A percentile compares a stretch with the other conserved stretches of the same genome.
Conservation (phyloP, 2,888 invertebrate genomes). For the Flexamia atlantica region DNA sequence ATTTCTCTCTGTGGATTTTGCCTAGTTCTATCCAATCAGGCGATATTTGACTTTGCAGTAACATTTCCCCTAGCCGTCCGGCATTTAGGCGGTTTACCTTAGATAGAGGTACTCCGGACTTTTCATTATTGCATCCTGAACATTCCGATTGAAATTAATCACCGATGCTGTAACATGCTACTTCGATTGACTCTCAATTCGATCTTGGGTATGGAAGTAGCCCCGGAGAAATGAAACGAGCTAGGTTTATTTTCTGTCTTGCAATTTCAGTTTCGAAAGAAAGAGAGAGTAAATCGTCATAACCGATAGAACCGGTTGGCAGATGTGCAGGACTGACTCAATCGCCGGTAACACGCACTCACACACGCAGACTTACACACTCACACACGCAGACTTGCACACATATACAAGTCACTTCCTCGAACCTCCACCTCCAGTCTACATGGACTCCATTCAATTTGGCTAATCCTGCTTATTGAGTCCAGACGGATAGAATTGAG, state of each 20-base stretch:
- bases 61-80: too few species aligned
- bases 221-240: too few species aligned
- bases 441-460: constrained; percentile 27
- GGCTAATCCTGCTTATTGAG: constrained; percentile 35
- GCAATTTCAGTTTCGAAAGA: constrained; percentile 12
- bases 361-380: neutral
- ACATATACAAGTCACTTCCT: neutral
- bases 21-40: too few species aligned
- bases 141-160: too few species aligned
- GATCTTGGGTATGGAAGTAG: too few species aligned
- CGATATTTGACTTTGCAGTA: too few species aligned
- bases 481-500: constrained; percentile 31
- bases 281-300: constrained; percentile 15
- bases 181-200: too few species aligned
- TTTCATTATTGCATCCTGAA: too few species aligned
- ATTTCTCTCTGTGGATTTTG: too few species aligned
- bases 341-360: neutral
- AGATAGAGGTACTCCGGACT: too few species aligned
- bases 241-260: neutral
- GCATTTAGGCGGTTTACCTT: too few species aligned
- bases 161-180: too few species aligned
- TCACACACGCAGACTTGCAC: neutral
- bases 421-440: neutral
- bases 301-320: constrained; percentile 18
- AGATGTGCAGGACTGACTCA: constrained; percentile 24